Evolutionary conservation across 2,888 invertebrate species (phyloP).

Genomic region (Drosophila lacicola): DNA sequence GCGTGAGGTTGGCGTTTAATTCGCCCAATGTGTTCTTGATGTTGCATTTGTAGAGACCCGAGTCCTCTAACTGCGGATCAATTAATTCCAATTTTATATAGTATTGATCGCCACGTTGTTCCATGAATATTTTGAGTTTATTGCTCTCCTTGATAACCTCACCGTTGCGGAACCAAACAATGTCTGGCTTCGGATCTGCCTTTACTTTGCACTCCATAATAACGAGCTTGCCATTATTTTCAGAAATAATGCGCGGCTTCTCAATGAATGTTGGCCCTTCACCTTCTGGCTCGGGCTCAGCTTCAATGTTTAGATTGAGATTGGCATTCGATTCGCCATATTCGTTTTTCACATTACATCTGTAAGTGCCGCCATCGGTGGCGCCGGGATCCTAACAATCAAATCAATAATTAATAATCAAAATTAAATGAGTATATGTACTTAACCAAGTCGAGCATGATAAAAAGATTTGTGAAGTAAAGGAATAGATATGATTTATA

Average conservation of each 20-base stretch:
- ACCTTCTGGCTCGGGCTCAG: slow-evolving; percentile 96
- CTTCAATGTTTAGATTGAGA: slow-evolving; percentile 98
- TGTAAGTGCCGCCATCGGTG: slow-evolving; percentile 94
- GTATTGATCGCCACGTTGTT: slow-evolving; percentile 92
- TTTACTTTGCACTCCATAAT: slow-evolving; percentile 94
- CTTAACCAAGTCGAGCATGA: no score
- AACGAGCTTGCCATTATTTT: slow-evolving; percentile 92
- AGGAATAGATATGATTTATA: slow-evolving; percentile 65
- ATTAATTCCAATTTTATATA: slow-evolving; percentile 94
- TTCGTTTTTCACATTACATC: slow-evolving; percentile 97
- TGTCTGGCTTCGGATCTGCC: slow-evolving; percentile 92
- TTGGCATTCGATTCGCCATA: slow-evolving; percentile 98
- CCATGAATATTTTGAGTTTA: slow-evolving; percentile 92
- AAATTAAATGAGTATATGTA: no score
- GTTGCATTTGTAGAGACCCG: slow-evolving; percentile 98
- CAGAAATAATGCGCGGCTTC: slow-evolving; percentile 94
- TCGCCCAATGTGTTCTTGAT: slow-evolving; percentile 98
- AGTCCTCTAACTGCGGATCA: slow-evolving; percentile 97
- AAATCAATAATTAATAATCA: neutral
- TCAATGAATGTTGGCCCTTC: slow-evolving; percentile 97
- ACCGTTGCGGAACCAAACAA: slow-evolving; percentile 93
- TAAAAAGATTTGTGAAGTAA: no score
- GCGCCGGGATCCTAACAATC: slow-evolving; percentile 90
- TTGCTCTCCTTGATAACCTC: slow-evolving; percentile 92
- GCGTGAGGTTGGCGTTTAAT: slow-evolving; percentile 97